A percentile compares a stretch with the other conserved stretches of the same genome.
These are phyloP conservation scores for Cryptotermes secundus DNA, from an alignment of 1,140 invertebrate species.

Conservation along the genomic window DNA sequence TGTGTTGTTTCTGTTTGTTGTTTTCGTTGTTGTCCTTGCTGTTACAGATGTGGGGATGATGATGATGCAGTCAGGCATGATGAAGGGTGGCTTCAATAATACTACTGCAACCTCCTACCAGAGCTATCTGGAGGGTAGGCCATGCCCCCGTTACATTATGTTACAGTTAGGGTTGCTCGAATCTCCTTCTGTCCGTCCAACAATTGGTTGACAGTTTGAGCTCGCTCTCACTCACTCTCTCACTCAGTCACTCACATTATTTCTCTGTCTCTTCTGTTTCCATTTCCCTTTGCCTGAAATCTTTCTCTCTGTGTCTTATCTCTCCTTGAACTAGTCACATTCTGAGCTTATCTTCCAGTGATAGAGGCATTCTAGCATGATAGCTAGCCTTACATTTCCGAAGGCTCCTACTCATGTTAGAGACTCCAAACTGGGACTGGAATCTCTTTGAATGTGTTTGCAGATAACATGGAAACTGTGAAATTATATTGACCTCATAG, in stretches of 20 bases:
- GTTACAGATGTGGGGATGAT: constrained; percentile 92
- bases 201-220: background rate
- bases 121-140: constrained; percentile 77
- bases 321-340: background rate
- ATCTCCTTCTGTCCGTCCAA: background rate
- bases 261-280: constrained; percentile 41
- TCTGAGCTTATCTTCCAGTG: background rate
- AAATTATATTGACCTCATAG: background rate
- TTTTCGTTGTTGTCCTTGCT: constrained; percentile 49
- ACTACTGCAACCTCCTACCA: constrained; percentile 59
- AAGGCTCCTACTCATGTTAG: background rate
- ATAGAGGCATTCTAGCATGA: background rate
- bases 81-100: constrained; percentile 75
- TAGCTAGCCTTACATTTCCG: background rate
- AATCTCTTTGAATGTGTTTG: background rate
- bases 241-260: constrained; percentile 36
- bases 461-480: background rate
- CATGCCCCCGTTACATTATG: constrained; percentile 2
- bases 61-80: constrained; percentile 91
- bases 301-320: background rate
- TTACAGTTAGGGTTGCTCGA: constrained; percentile 18
- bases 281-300: constrained; percentile 6
- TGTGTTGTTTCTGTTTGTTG: constrained; percentile 42
- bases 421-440: background rate
- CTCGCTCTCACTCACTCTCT: constrained; percentile 36